Conservation (phyloP, 2,113 vertebrate species). For the Etheostoma cragini region DNA sequence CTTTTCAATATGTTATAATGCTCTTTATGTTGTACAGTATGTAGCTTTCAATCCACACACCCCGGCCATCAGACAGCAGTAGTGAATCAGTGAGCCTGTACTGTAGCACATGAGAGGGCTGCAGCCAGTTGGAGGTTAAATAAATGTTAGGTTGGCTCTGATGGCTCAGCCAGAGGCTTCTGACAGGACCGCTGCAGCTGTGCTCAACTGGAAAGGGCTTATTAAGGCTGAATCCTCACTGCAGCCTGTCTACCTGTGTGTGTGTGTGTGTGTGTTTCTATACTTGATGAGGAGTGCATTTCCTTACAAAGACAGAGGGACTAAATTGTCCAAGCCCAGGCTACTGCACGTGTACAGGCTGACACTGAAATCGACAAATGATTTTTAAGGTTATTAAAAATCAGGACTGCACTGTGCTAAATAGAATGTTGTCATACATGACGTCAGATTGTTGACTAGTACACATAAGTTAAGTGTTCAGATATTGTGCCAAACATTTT, state of each 20-base stretch:
- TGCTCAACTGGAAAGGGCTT: slow-evolving; percentile 33
- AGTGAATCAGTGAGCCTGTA: slow-evolving; percentile 4
- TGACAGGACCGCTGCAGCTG: slow-evolving; percentile 29
- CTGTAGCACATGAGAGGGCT: slow-evolving; percentile 10
- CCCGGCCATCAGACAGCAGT: background rate
- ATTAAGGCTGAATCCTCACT: slow-evolving; percentile 38
- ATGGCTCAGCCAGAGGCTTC: slow-evolving; percentile 36
- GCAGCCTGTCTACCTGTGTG: slow-evolving; percentile 9
- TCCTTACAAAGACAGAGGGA: background rate
- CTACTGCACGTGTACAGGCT: background rate
- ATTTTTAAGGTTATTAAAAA: background rate
- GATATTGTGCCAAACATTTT: background rate
- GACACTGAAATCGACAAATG: slow-evolving; percentile 2
- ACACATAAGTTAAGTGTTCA: background rate
- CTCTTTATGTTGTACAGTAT: background rate
- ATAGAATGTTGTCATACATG: background rate
- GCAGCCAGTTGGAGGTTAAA: slow-evolving; percentile 37
- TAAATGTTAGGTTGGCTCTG: slow-evolving; percentile 38
- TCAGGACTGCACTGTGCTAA: slow-evolving; percentile 1
- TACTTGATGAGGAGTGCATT: background rate
- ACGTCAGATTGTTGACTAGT: background rate
- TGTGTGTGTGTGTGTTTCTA: background rate
- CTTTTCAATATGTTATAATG: background rate
- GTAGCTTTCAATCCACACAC: background rate
- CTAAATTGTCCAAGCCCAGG: background rate